Base-by-base conservation (phyloP, 2,113 vertebrate species). In the Dendropsophus ebraccatus region DNA sequence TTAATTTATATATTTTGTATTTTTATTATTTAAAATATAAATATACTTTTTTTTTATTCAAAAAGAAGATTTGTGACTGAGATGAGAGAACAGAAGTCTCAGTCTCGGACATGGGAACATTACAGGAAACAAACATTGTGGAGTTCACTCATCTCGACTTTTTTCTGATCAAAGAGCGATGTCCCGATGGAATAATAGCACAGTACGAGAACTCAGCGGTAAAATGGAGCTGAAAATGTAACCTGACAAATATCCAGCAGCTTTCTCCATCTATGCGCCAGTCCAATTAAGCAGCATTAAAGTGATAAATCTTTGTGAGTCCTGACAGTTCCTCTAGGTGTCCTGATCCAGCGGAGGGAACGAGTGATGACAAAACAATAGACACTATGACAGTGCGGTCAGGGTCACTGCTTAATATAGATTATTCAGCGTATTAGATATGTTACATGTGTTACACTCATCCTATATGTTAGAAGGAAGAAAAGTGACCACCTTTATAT, bases 151-250 rank as follows among this genome's bases (percentile, higher is more conserved):
- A 5, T 70, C 67, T 21, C 19, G 10, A 35, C 65, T 37, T 70
- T 70, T n/a, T 35, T 6, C 17, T 70, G 67, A 70, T 70, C 17
- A 70, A 70, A 70, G 67, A 4, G 30, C 14, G 16, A 65, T 30
- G 60, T 67, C 62, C 28, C 28, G 21, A 37, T 70, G 67, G 32
- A 70, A 70, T 70, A 70, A 70, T 37, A 70, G 67, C 67, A 19
- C 67, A 70, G 67, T 35, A 37, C 19, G 67, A 70, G 32, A 70
- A 70, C 17, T 70, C 7, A 9, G 67, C 21, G 19, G 67, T 70
- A 35, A 70, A 37, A 70, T 70, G 17, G 67, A 67, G 62, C 62
- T 67, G 60, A 28, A 65, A 65, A 65, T 65, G 60, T 65, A 67
- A 67, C 62, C 28, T 67, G 67, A 70, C 67, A 70, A 70, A 70